phyloP scores from a whole-genome alignment of 2,113 vertebrate genomes.

The Pelecanoides urinatrix region DNA sequence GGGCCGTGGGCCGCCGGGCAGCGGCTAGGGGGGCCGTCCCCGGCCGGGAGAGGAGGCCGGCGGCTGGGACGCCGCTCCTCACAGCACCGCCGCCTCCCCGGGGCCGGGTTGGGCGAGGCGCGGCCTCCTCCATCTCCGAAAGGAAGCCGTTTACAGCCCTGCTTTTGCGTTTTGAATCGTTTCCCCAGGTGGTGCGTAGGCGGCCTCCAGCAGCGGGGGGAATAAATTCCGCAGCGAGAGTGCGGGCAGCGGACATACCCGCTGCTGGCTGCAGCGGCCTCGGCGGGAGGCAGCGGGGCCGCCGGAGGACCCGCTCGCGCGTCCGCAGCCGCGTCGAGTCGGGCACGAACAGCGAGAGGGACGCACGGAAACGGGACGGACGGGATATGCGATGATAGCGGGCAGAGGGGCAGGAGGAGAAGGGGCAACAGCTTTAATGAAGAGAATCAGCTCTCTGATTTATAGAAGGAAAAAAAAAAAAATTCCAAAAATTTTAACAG shows the following conservation, averaged over 20 bases:
- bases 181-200: fast-evolving
- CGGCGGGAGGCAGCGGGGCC: not conserved
- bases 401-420: no score
- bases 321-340: not conserved
- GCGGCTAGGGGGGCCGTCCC: no score
- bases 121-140: not conserved
- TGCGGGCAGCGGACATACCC: not conserved
- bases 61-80: not conserved
- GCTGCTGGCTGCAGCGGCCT: not conserved
- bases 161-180: fast-evolving
- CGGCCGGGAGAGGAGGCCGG: not conserved
- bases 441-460: not conserved
- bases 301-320: no score
- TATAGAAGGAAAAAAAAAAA: not conserved
- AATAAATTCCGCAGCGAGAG: no score
- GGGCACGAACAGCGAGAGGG: not conserved
- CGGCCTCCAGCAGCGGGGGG: no score
- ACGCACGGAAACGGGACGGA: no score
- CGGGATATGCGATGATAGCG: fast-evolving
- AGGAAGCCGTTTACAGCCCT: fast-evolving
- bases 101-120: not conserved
- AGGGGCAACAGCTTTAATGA: no score
- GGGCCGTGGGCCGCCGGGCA: not conserved
- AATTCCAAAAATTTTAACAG: fast-evolving
- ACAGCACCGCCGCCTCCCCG: not conserved